phyloP scores from a whole-genome alignment of 1,140 invertebrate genomes.

The Apis cerana region DNA sequence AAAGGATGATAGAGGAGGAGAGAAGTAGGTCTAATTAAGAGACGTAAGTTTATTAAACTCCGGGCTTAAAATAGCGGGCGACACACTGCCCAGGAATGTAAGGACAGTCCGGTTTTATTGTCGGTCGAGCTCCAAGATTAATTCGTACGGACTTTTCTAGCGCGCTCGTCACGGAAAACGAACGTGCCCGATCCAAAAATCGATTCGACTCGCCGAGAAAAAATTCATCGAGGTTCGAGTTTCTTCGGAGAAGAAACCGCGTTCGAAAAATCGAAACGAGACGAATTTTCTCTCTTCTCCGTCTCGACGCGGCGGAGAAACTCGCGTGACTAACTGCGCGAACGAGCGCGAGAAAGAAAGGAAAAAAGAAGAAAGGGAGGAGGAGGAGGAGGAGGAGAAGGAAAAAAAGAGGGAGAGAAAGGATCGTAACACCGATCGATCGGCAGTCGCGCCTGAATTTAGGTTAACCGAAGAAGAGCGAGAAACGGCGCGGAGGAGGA shows the following conservation, averaged over 20 bases:
- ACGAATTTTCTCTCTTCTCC: conserved; percentile 7
- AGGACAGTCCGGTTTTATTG: conserved; percentile 77
- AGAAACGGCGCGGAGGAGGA: conserved; percentile 34
- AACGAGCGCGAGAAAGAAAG: conserved; percentile 7
- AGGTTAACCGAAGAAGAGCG: conserved; percentile 64
- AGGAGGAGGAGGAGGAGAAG: too few relatives aligned
- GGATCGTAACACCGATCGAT: conserved; percentile 59
- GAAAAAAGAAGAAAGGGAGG: not conserved
- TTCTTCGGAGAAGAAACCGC: too few relatives aligned
- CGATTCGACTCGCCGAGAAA: conserved; percentile 13
- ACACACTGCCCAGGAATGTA: conserved; percentile 79
- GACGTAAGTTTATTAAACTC: conserved; percentile 76
- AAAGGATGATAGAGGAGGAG: conserved; percentile 47
- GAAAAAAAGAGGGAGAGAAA: not conserved
- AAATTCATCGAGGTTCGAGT: not conserved
- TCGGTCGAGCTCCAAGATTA: conserved; percentile 71
- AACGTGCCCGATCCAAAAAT: conserved; percentile 4
- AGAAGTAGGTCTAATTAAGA: conserved; percentile 75
- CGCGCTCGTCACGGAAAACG: conserved; percentile 24
- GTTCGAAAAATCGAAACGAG: conserved; percentile 43
- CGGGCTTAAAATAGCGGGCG: conserved; percentile 77
- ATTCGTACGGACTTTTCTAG: conserved; percentile 61
- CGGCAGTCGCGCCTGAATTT: conserved; percentile 61
- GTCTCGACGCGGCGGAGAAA: not conserved
- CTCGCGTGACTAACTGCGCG: not conserved